A percentile compares a stretch with the other conserved stretches of the same genome.
Evolutionary conservation across 2,113 vertebrate genomes (phyloP).

Genomic region (Athene noctua): DNA sequence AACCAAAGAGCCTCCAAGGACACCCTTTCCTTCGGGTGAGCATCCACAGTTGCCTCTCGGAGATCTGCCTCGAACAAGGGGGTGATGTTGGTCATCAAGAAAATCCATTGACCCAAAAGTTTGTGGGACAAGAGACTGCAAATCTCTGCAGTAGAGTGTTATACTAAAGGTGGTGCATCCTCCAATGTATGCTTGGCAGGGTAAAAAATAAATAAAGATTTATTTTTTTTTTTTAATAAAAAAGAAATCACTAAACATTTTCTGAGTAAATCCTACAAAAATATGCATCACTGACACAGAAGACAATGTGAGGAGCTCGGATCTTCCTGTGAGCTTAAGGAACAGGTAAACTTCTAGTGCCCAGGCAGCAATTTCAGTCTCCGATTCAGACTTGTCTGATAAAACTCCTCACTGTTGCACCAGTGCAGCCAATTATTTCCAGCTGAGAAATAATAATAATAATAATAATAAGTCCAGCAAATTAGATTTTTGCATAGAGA

Average conservation of each 20-base stretch:
- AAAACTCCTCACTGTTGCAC: not conserved
- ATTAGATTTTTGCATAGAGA: not conserved
- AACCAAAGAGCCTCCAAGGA: not conserved
- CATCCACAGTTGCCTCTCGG: not conserved
- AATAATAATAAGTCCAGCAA: no score
- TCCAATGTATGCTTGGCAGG: not conserved
- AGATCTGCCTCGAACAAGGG: fast-evolving
- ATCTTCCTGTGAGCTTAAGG: not conserved
- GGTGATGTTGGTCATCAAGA: not conserved
- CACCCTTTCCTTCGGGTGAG: not conserved
- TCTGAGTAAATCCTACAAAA: not conserved
- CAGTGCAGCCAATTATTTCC: not conserved
- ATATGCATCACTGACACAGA: fast-evolving
- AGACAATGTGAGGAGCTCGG: not conserved
- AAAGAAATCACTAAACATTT: not conserved
- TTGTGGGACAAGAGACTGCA: not conserved
- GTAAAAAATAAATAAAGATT: not conserved
- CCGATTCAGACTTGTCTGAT: not conserved
- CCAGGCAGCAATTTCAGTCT: not conserved
- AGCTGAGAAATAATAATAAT: not conserved
- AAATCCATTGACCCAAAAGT: not conserved
- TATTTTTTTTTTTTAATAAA: no score
- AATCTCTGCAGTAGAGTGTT: no score
- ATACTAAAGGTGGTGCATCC: no score
- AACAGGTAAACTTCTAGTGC: not conserved